Percentiles rank a stretch among this genome's conserved stretches.
These are phyloP conservation scores for Seriola dumerili DNA, from an alignment of 2,113 vertebrate genomes.

Conservation along the genomic window DNA sequence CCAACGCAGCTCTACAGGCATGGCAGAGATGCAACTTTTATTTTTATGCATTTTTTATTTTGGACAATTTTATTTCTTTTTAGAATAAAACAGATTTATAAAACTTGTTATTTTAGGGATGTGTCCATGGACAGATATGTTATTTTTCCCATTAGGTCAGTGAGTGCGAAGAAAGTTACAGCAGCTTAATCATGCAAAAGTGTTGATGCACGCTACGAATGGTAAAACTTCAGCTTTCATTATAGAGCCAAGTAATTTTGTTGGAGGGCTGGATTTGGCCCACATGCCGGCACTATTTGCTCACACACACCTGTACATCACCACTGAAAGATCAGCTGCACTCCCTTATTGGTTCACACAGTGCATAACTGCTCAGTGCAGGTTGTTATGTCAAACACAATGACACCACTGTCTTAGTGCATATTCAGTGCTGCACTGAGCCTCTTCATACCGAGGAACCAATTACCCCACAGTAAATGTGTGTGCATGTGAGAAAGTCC, in stretches of 20 bases:
- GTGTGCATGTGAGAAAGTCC: background rate
- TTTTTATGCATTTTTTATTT: background rate
- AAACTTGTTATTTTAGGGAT: too few relatives aligned
- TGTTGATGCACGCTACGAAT: too few relatives aligned
- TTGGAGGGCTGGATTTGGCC: too few relatives aligned
- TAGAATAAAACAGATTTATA: too few relatives aligned
- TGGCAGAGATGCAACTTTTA: too few relatives aligned
- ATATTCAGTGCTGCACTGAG: slow-evolving; percentile 7
- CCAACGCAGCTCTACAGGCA: background rate
- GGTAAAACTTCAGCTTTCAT: too few relatives aligned
- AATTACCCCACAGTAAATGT: slow-evolving; percentile 61
- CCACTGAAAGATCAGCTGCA: background rate
- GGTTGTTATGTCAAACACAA: slow-evolving; percentile 51
- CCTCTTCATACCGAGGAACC: slow-evolving; percentile 38
- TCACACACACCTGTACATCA: background rate
- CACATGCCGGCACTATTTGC: too few relatives aligned
- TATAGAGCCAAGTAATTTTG: too few relatives aligned
- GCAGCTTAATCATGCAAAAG: too few relatives aligned
- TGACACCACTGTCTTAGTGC: slow-evolving; percentile 49
- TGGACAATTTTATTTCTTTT: background rate
- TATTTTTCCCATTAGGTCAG: too few relatives aligned
- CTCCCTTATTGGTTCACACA: slow-evolving; percentile 16
- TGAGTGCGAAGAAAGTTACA: too few relatives aligned
- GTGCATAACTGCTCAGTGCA: slow-evolving; percentile 17
- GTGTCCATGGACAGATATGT: too few relatives aligned